Conservation (phyloP, 64 coral and sea anemone species). For the Montipora efflorescens region DNA sequence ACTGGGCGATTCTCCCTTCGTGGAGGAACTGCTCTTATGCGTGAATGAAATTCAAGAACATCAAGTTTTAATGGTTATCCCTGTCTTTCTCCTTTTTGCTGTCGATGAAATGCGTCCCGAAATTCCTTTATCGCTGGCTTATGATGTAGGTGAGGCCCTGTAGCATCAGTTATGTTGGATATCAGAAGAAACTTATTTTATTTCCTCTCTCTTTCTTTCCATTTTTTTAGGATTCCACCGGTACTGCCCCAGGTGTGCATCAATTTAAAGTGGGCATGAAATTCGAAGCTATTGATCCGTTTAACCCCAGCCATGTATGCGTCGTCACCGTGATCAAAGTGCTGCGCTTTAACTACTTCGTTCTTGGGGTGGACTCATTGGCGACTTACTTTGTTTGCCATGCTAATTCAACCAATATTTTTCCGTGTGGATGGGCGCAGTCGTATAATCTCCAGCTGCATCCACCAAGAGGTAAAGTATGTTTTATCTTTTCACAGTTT, state of each 20-base stretch:
- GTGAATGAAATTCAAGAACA: too few relatives aligned
- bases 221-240: constrained; percentile 86
- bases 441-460: constrained; percentile 79
- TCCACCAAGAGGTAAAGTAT: constrained; percentile 91
- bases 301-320: constrained; percentile 93
- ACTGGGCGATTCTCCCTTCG: too few relatives aligned
- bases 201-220: neutral
- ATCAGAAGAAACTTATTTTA: too few relatives aligned
- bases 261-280: constrained; percentile 99
- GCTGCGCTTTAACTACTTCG: constrained; percentile 96
- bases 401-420: constrained; percentile 93
- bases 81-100: too few relatives aligned
- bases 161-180: too few relatives aligned
- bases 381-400: constrained; percentile 99
- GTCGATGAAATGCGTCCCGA: too few relatives aligned
- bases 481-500: neutral
- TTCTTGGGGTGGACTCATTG: constrained; percentile 94
- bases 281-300: constrained; percentile 98
- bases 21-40: too few relatives aligned
- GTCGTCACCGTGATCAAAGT: constrained; percentile 98
- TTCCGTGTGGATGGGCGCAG: constrained; percentile 96
- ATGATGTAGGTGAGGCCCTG: too few relatives aligned
- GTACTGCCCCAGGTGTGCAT: constrained; percentile 91
- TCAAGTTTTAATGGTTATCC: too few relatives aligned
- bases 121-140: too few relatives aligned